Conservation (phyloP, 2,797 vertebrate genomes). For the Xerus rutilus region DNA sequence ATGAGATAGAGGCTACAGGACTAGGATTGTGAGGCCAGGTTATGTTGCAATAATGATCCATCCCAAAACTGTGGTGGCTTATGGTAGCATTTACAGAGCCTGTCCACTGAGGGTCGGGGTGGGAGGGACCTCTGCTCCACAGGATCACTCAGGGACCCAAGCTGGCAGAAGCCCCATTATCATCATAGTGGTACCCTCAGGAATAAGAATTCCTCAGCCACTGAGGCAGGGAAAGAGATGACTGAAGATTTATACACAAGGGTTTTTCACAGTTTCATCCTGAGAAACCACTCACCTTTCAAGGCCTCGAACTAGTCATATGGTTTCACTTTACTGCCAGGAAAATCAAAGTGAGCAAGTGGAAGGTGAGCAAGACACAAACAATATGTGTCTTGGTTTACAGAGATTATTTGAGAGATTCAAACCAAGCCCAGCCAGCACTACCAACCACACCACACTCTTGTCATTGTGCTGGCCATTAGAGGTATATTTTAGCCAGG, state of each 20-base stretch:
- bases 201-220: rapidly evolving
- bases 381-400: not conserved
- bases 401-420: not conserved
- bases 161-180: not conserved
- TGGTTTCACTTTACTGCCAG: not conserved
- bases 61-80: not conserved
- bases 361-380: not conserved
- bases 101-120: not conserved
- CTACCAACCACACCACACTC: not conserved
- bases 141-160: not conserved
- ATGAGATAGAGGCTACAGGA: not conserved
- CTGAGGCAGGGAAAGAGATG: not conserved
- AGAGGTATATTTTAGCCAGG: not conserved
- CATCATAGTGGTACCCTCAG: not conserved
- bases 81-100: not conserved
- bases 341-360: not conserved
- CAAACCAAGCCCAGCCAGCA: not conserved
- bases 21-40: not conserved
- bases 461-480: not conserved
- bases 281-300: not conserved
- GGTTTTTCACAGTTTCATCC: not conserved
- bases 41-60: not conserved
- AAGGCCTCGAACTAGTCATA: not conserved
- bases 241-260: not conserved
- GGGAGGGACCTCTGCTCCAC: not conserved